phyloP scores from a whole-genome alignment of 1,140 invertebrate genomes.

The Drosophila persimilis region DNA sequence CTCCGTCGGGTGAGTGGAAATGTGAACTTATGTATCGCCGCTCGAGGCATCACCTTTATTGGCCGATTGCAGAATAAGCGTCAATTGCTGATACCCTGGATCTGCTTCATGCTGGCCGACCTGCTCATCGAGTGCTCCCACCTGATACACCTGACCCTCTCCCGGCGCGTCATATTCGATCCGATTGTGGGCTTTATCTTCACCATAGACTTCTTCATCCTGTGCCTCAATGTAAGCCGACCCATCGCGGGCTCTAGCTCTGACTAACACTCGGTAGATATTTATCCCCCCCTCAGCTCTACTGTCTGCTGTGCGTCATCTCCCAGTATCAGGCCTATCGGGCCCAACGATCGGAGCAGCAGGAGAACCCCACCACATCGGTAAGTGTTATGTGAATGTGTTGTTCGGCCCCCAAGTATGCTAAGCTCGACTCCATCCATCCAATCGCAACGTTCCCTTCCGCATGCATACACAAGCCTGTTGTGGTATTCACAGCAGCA shows the following conservation, averaged over 20 bases:
- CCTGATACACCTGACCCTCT: constrained; percentile 60
- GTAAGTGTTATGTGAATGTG: constrained; percentile 42
- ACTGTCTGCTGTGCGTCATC: constrained; percentile 71
- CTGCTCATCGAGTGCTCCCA: constrained; percentile 66
- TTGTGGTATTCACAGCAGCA: constrained; percentile 55
- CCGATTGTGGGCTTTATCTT: constrained; percentile 77
- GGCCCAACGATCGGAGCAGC: constrained; percentile 41
- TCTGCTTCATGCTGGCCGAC: constrained; percentile 68
- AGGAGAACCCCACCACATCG: constrained; percentile 39
- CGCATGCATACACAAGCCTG: constrained; percentile 32
- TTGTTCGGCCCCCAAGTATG: constrained; percentile 18
- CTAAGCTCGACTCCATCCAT: constrained; percentile 8
- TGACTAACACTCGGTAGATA: background rate
- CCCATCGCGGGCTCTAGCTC: too few species aligned
- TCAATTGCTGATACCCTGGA: constrained; percentile 71
- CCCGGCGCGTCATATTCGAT: constrained; percentile 66
- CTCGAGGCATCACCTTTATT: background rate
- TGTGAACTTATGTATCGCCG: too few species aligned
- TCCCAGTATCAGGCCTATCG: constrained; percentile 70
- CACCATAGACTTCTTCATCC: constrained; percentile 74
- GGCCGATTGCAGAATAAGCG: constrained; percentile 57
- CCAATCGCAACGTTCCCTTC: background rate
- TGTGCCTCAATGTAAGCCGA: constrained; percentile 73
- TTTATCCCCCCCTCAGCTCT: constrained; percentile 42
- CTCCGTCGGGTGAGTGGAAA: constrained; percentile 59